Conservation (phyloP, 1,140 invertebrate genomes). For the Drosophila burlai region DNA sequence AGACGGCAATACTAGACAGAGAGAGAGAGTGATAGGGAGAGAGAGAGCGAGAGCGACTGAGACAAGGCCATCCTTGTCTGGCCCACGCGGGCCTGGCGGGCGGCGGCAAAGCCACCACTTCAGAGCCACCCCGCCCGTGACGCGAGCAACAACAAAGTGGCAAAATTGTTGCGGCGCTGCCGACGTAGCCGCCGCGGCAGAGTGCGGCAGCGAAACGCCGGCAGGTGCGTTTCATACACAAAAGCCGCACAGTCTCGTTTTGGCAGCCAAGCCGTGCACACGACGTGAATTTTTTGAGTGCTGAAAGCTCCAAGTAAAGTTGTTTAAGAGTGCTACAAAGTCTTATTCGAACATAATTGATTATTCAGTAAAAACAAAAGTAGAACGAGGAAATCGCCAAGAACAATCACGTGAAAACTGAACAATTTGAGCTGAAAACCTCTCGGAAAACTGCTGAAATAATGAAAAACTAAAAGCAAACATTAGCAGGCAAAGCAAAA, state of each 20-base stretch:
- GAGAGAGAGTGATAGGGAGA: not conserved
- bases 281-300: constrained; percentile 52
- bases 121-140: constrained; percentile 39
- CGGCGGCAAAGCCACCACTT: constrained; percentile 25
- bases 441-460: not conserved
- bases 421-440: not conserved
- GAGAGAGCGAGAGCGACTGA: not conserved
- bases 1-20: constrained; percentile 17
- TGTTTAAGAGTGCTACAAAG: not conserved
- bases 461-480: not conserved
- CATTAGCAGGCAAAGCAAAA: not conserved
- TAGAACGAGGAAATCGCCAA: not conserved
- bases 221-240: constrained; percentile 45
- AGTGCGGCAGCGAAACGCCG: constrained; percentile 15
- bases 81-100: not conserved
- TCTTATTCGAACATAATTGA: not conserved
- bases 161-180: constrained; percentile 53
- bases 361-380: no score
- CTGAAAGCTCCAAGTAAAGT: not conserved
- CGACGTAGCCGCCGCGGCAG: constrained; percentile 4
- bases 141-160: constrained; percentile 61
- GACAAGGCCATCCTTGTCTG: constrained; percentile 18
- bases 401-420: not conserved
- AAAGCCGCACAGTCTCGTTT: constrained; percentile 81
- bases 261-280: constrained; percentile 78